These are phyloP conservation scores for Heptranchias perlo DNA, from an alignment of 2,113 vertebrate genomes.

Conservation along the genomic window DNA sequence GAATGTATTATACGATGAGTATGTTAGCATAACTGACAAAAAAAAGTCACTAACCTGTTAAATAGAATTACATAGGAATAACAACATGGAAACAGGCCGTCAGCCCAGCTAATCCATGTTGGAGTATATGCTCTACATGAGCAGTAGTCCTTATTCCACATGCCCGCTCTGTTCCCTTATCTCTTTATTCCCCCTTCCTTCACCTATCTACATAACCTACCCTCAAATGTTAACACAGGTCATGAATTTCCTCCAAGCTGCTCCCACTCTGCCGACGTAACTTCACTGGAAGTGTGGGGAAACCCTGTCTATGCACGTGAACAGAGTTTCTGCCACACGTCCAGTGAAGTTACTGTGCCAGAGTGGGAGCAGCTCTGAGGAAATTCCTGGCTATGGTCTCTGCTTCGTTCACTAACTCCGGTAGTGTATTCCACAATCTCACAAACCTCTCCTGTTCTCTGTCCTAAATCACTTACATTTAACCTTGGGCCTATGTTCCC, in stretches of 20 bases:
- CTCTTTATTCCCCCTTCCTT: not conserved
- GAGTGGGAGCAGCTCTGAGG: not conserved
- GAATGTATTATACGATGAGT: not conserved
- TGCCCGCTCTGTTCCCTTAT: not conserved
- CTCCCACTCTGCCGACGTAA: not conserved
- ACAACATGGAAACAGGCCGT: not conserved
- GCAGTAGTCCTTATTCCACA: not conserved
- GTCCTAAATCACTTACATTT: not conserved
- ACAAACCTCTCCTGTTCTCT: not conserved
- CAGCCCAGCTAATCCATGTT: not conserved
- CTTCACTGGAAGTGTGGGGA: not conserved
- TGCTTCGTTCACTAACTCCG: not conserved
- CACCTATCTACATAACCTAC: not conserved
- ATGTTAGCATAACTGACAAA: not conserved
- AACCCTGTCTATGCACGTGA: too few relatives aligned
- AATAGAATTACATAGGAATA: not conserved
- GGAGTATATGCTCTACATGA: not conserved
- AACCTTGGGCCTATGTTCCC: not conserved
- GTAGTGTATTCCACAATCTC: not conserved
- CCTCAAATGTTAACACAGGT: not conserved
- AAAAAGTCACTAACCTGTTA: not conserved
- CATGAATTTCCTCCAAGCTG: not conserved
- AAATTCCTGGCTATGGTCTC: not conserved
- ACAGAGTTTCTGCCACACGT: not conserved
- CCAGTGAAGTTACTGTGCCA: not conserved